Percentiles rank a stretch among this genome's conserved stretches.
Conservation (phyloP, 2,113 vertebrate genomes). For the Gadus macrocephalus region DNA sequence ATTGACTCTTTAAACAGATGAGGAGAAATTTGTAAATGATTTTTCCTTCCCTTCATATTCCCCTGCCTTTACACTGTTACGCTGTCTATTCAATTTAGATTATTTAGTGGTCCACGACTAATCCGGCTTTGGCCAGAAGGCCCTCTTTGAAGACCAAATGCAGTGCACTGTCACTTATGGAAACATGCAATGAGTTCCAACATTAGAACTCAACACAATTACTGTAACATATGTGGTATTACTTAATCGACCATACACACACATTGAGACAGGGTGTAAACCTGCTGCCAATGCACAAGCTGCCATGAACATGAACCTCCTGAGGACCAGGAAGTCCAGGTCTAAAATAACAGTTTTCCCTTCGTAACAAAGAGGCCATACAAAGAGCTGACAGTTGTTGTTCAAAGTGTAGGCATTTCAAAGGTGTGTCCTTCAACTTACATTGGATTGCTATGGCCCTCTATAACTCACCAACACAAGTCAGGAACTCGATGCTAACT, state of each 20-base stretch:
- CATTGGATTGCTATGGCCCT: too few relatives aligned
- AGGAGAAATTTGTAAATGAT: slow-evolving; percentile 21
- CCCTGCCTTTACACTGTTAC: slow-evolving; percentile 2
- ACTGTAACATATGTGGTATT: background rate
- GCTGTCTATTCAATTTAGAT: slow-evolving; percentile 1
- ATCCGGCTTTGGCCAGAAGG: background rate
- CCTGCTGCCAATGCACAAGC: too few relatives aligned
- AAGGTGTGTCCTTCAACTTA: too few relatives aligned
- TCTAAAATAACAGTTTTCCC: too few relatives aligned
- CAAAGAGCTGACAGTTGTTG: too few relatives aligned
- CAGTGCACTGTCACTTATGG: slow-evolving; percentile 3
- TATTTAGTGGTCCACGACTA: background rate
- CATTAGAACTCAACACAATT: background rate
- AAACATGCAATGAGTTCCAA: background rate
- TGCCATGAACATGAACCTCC: too few relatives aligned
- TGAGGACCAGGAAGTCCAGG: too few relatives aligned
- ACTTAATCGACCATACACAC: too few relatives aligned
- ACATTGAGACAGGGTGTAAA: too few relatives aligned
- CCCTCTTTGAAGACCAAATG: background rate
- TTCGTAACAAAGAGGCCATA: too few relatives aligned
- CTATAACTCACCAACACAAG: background rate
- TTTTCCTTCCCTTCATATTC: slow-evolving; percentile 19
- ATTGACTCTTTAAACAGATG: slow-evolving; percentile 40
- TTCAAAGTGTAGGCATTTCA: too few relatives aligned
- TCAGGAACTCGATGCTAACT: slow-evolving; percentile 9